Base-by-base conservation (phyloP, 1,140 invertebrate genomes). In the Pseudachorutes palmiensis region DNA sequence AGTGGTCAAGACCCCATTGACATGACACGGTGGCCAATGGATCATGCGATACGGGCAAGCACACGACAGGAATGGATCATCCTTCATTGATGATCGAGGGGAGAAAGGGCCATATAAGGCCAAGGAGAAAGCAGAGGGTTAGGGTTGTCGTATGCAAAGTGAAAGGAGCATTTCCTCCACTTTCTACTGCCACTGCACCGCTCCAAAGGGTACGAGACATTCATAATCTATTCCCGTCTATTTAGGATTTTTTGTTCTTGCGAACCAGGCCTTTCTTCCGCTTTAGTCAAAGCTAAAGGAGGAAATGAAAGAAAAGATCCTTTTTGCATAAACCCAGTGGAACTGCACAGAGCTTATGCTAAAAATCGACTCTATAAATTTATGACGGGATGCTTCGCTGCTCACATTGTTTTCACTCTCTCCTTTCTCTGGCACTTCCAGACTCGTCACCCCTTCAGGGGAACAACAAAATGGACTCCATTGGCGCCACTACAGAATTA, bases 331-430 rank as follows among this genome's bases (percentile, higher is more conserved):
- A 55, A 55, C 51, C 51, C 24, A n/a, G n/a, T n/a, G n/a, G n/a
- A n/a, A n/a, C 51, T 22, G 12, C 9, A 2, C 30, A 9, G 41
- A 69, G 62, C 69, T 73, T 73, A 73, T 73, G 71, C 68, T 65
- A 73, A 73, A 73, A 73, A 73, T 73, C 69, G 71, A 73, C 70
- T 70, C 59, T 65, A 70, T 73, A 68, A 74, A 74, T 74, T 74
- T 74, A 74, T 74, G 71, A 73, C 66, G 66, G 49, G 55, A 74
- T 71, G 73, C 69, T 49, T 69, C 61, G 70, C 70, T 73, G 72
- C 57, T 65, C 67, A 70, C 72, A 72, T 73, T 74, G 73, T 74
- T 73, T 74, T 62, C 70, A 55, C 24, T 55, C 51, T 14, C 51
- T 55, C 24, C 24, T 22, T 55, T 22, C 24, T 24, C 36, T 12